A percentile compares a stretch with the other conserved stretches of the same genome.
Evolutionary conservation across 1,140 invertebrate genomes (phyloP).

Genomic region (Gryon sp.): DNA sequence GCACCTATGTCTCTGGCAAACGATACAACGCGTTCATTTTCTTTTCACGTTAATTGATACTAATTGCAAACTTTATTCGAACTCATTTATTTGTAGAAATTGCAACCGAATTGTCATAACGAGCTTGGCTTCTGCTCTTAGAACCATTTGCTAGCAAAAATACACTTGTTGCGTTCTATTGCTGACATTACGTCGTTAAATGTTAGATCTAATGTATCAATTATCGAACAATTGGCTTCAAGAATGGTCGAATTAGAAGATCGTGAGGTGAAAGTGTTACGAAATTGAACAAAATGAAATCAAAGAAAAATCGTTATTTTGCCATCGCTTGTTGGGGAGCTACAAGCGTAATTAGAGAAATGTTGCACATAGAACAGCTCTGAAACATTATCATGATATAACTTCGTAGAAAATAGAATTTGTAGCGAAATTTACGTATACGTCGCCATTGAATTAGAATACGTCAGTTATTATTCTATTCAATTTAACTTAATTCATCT

Average conservation of each 20-base stretch:
- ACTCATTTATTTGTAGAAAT: neutral
- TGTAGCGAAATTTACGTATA: too few species aligned
- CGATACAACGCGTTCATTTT: neutral
- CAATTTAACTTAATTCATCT: too few species aligned
- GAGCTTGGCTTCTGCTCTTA: neutral
- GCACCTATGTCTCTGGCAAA: conserved; percentile 46
- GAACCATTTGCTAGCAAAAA: conserved; percentile 6
- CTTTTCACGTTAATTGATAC: neutral
- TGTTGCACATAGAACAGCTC: too few species aligned
- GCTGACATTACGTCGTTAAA: conserved; percentile 12
- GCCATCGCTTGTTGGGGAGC: too few species aligned
- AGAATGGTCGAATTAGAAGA: conserved; percentile 17
- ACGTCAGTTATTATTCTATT: too few species aligned
- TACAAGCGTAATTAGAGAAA: too few species aligned
- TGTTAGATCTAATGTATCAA: conserved; percentile 25
- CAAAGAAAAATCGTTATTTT: conserved; percentile 30
- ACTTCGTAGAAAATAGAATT: too few species aligned
- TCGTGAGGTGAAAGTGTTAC: conserved; percentile 36
- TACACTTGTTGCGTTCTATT: conserved; percentile 28
- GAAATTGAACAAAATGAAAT: conserved; percentile 6
- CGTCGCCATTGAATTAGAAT: too few species aligned
- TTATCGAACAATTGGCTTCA: conserved; percentile 26
- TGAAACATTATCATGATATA: too few species aligned
- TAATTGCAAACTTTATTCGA: neutral
- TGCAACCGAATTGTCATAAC: conserved; percentile 4